These are phyloP conservation scores for Gasterosteus aculeatus DNA, from an alignment of 2,113 vertebrate genomes.

Conservation along the genomic window DNA sequence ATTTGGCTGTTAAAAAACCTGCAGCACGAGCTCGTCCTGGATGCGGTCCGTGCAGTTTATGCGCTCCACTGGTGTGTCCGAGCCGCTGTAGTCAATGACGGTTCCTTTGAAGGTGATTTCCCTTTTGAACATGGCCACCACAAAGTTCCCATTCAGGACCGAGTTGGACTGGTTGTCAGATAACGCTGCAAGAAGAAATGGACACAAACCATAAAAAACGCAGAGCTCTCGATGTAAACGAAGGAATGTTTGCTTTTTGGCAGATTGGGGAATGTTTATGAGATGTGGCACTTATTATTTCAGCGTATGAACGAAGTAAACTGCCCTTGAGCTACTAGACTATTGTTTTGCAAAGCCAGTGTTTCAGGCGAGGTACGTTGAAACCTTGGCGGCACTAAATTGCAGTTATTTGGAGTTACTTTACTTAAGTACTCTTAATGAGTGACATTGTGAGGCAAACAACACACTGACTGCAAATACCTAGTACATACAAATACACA, in stretches of 20 bases:
- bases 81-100: slow-evolving; percentile 94
- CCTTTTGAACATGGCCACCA: slow-evolving; percentile 96
- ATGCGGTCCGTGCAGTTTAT: slow-evolving; percentile 94
- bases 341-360: slow-evolving; percentile 49
- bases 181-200: slow-evolving; percentile 83
- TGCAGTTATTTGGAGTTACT: slow-evolving; percentile 52
- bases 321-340: slow-evolving; percentile 21
- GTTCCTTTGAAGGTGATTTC: slow-evolving; percentile 90
- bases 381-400: slow-evolving; percentile 47
- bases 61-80: slow-evolving; percentile 89
- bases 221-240: not conserved
- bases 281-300: slow-evolving; percentile 25
- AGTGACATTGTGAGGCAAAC: slow-evolving; percentile 54
- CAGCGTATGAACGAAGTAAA: slow-evolving; percentile 54
- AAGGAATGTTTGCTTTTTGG: slow-evolving; percentile 22
- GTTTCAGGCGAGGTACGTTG: slow-evolving; percentile 20
- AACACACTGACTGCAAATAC: slow-evolving; percentile 43
- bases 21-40: slow-evolving; percentile 89
- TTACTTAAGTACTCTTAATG: slow-evolving; percentile 41
- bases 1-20: slow-evolving; percentile 75
- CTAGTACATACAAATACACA: slow-evolving; percentile 36
- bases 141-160: slow-evolving; percentile 96
- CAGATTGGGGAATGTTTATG: slow-evolving; percentile 20
- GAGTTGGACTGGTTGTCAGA: slow-evolving; percentile 91
- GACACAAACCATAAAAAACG: not conserved